Evolutionary conservation across 2,797 vertebrate species (phyloP).

Genomic region (Tauraco hartlaubi): DNA sequence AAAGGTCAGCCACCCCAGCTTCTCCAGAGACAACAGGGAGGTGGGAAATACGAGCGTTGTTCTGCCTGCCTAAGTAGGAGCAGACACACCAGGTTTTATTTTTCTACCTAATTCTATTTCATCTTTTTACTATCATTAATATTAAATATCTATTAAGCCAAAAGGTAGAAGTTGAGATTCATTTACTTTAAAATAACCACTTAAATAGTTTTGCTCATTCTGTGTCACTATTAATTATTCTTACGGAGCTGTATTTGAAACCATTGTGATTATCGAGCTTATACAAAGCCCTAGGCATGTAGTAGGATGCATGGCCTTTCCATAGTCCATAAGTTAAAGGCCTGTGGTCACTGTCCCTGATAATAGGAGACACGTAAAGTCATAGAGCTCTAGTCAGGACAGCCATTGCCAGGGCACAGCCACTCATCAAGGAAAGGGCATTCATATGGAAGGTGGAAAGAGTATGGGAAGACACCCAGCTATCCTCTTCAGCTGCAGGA

Average conservation of each 20-base stretch:
- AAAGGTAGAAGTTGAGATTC: neutral
- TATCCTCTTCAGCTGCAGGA: neutral
- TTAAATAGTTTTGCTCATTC: neutral
- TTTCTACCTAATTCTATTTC: neutral
- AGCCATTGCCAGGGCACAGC: neutral
- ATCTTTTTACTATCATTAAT: neutral
- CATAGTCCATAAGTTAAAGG: accelerated
- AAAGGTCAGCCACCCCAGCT: neutral
- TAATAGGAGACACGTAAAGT: neutral
- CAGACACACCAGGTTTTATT: neutral
- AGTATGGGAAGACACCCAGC: neutral
- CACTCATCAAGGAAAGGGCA: neutral
- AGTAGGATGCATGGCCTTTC: neutral
- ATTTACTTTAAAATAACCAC: neutral
- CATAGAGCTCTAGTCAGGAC: neutral
- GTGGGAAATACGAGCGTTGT: accelerated
- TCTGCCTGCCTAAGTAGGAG: neutral
- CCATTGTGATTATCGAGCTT: neutral
- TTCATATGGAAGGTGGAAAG: neutral
- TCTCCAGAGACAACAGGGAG: neutral
- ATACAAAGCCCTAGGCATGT: neutral
- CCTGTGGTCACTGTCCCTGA: neutral
- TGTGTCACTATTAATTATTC: neutral
- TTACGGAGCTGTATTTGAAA: neutral
- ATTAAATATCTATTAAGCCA: neutral